Evolutionary conservation across 2,113 vertebrate species (phyloP).

Genomic region (Sinocyclocheilus anshuiensis): DNA sequence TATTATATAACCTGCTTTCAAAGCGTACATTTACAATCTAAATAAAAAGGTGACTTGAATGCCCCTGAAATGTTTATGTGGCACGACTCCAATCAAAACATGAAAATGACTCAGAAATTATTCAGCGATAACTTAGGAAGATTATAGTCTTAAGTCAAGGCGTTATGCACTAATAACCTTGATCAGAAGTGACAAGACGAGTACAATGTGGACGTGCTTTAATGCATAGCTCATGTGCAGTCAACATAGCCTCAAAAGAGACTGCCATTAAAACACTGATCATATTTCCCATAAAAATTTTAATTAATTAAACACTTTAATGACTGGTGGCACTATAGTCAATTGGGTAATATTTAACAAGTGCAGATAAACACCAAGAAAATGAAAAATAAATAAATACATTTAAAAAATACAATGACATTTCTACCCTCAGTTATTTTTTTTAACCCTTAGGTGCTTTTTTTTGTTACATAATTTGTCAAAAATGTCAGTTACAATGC

Average conservation of each 20-base stretch:
- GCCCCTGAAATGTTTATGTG: not conserved
- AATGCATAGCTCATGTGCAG: not conserved
- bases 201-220: not conserved
- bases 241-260: too few species aligned
- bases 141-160: not conserved
- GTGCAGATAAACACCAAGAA: not conserved
- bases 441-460: too few species aligned
- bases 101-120: not conserved
- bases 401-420: too few species aligned
- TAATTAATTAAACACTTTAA: not conserved
- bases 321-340: not conserved
- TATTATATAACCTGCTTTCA: slow-evolving; percentile 5
- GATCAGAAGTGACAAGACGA: not conserved
- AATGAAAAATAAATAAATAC: not conserved
- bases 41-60: not conserved
- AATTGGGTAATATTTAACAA: not conserved
- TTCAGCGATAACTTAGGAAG: not conserved
- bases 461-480: too few species aligned
- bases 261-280: not conserved
- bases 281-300: not conserved
- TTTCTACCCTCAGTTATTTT: too few species aligned
- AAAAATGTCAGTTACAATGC: too few species aligned
- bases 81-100: not conserved
- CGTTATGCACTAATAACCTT: not conserved
- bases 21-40: not conserved